A percentile compares a stretch with the other conserved stretches of the same genome.
Evolutionary conservation across 2,113 vertebrate species (phyloP).

Genomic region (Neoarius graeffei): DNA sequence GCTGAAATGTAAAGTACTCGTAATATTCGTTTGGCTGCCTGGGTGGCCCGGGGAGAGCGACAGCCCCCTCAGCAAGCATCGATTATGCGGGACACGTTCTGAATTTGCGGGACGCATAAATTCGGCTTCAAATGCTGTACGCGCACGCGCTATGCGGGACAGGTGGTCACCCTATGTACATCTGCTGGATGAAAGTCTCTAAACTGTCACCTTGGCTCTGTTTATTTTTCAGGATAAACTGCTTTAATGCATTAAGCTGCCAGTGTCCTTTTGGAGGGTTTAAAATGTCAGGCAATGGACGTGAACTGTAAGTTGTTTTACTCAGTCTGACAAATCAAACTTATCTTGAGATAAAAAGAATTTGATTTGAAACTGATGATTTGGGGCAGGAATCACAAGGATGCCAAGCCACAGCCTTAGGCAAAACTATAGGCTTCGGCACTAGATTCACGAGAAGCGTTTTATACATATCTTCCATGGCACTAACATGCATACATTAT

Average conservation of each 20-base stretch:
- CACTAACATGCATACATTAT: neutral
- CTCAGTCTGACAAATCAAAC: neutral
- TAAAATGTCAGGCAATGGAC: constrained; percentile 99
- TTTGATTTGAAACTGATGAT: neutral
- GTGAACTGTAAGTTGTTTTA: constrained; percentile 92
- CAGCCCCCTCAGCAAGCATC: no score
- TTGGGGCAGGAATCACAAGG: neutral
- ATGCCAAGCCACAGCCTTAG: neutral
- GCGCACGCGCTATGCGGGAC: no score
- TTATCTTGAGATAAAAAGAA: neutral
- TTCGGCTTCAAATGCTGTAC: no score
- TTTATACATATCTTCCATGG: neutral
- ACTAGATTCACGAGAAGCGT: neutral
- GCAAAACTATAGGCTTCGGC: neutral
- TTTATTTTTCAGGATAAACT: constrained; percentile 90
- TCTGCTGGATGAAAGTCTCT: neutral
- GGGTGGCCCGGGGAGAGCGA: no score
- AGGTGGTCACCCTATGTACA: no score
- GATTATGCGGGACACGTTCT: no score
- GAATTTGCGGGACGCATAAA: no score
- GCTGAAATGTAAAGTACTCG: no score
- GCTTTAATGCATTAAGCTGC: constrained; percentile 96
- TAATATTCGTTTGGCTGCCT: no score
- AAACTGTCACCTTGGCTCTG: constrained; percentile 49
- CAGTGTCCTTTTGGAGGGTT: constrained; percentile 99